A percentile compares a stretch with the other conserved stretches of the same genome.
Evolutionary conservation across 1,140 invertebrate species (phyloP).

Genomic region (Hermetia illucens): DNA sequence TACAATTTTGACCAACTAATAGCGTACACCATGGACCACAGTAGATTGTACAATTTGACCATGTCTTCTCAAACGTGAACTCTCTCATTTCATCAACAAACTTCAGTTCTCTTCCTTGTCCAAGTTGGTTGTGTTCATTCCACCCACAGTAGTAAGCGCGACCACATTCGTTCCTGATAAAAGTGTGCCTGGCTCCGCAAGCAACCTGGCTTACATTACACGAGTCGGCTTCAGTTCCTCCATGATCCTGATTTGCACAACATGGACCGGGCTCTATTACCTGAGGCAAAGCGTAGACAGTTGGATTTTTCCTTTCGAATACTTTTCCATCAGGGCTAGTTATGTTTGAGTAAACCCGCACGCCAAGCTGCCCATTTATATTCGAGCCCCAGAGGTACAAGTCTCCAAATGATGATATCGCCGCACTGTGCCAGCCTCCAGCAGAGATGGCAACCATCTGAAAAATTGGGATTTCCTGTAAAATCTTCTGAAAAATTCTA

Average conservation of each 20-base stretch:
- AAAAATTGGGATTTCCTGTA: too few relatives aligned
- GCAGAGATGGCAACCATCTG: constrained; percentile 48
- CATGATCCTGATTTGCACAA: constrained; percentile 34
- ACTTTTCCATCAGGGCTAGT: constrained; percentile 2
- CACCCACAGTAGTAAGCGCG: constrained; percentile 53
- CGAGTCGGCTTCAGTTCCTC: constrained; percentile 23
- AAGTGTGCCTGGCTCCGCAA: constrained; percentile 52
- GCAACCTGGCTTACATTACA: constrained; percentile 39
- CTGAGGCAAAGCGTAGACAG: constrained; percentile 23
- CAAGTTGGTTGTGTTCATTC: constrained; percentile 61
- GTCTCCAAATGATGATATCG: constrained; percentile 59
- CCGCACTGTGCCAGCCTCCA: constrained; percentile 74
- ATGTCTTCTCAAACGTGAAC: constrained; percentile 6
- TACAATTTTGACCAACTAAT: neutral
- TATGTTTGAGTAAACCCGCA: constrained; percentile 29
- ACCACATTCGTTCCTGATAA: constrained; percentile 42
- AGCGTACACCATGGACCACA: constrained; percentile 24
- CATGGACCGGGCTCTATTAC: constrained; percentile 16
- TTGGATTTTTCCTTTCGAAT: constrained; percentile 13
- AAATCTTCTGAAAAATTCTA: too few relatives aligned
- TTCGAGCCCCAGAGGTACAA: constrained; percentile 90
- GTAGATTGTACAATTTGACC: too few relatives aligned
- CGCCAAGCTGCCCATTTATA: constrained; percentile 67
- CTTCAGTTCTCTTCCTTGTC: constrained; percentile 18
- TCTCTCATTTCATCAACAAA: constrained; percentile 12